Conservation (phyloP, 2,113 vertebrate species). For the Eidolon helvum region DNA sequence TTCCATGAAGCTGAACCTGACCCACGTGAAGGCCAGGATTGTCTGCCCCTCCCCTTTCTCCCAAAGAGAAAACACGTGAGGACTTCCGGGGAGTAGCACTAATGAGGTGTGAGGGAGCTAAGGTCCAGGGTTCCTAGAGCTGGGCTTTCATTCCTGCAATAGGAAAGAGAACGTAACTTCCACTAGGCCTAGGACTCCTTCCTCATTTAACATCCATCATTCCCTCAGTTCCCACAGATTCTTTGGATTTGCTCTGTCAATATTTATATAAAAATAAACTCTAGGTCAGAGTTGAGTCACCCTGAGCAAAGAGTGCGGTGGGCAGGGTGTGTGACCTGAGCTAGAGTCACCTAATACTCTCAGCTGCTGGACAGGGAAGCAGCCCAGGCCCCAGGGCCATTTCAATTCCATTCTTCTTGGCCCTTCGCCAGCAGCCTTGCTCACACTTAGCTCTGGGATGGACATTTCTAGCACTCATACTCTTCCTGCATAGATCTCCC, state of each 20-base stretch:
- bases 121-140: not conserved
- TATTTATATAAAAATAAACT: slow-evolving; percentile 72
- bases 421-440: not conserved
- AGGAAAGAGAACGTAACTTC: not conserved
- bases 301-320: slow-evolving; percentile 28
- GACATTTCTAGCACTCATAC: not conserved
- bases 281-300: slow-evolving; percentile 59
- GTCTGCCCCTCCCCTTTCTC: not conserved
- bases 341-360: not conserved
- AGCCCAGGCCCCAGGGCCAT: too few relatives aligned
- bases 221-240: not conserved
- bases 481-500: not conserved
- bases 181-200: not conserved
- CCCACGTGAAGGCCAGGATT: not conserved
- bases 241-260: slow-evolving; percentile 61
- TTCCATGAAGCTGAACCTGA: not conserved
- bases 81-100: not conserved
- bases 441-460: not conserved
- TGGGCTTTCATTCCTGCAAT: not conserved
- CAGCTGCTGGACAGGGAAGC: not conserved
- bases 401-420: not conserved
- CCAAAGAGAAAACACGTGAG: not conserved
- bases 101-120: not conserved
- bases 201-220: not conserved
- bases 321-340: slow-evolving; percentile 5